These are phyloP conservation scores for Vanessa atalanta DNA, from an alignment of 1,140 invertebrate species.

Conservation along the genomic window DNA sequence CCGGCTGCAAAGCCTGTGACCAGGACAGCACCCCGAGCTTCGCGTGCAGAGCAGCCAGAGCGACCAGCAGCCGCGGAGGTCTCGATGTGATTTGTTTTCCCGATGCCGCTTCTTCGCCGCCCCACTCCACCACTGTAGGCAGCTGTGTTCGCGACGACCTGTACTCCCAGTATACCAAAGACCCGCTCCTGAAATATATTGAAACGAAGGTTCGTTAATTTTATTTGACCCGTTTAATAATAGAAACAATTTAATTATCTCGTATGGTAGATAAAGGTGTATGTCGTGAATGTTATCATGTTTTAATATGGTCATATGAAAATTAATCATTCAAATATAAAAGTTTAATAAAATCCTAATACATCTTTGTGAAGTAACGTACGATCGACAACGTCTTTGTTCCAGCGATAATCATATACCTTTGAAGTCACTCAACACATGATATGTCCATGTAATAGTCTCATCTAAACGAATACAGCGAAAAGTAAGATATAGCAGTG, in stretches of 20 bases:
- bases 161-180: constrained; percentile 87
- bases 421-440: neutral
- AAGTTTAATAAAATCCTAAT: neutral
- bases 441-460: too few relatives aligned
- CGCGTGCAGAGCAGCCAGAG: constrained; percentile 77
- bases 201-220: neutral
- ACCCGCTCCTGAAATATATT: constrained; percentile 83
- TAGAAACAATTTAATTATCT: neutral
- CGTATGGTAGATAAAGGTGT: too few relatives aligned
- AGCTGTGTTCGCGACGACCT: constrained; percentile 47
- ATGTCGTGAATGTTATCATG: too few relatives aligned
- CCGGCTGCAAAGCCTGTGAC: constrained; percentile 84
- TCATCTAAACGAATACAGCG: too few relatives aligned
- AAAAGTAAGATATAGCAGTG: constrained; percentile 6
- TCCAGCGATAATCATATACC: neutral
- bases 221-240: neutral
- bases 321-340: neutral
- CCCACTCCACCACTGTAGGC: constrained; percentile 55
- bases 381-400: too few relatives aligned
- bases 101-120: constrained; percentile 30
- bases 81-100: neutral
- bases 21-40: constrained; percentile 84
- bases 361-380: too few relatives aligned
- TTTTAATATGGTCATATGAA: too few relatives aligned
- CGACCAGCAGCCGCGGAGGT: constrained; percentile 53